phyloP scores from a whole-genome alignment of 2,888 invertebrate species.

The Hypsopygia costalis region DNA sequence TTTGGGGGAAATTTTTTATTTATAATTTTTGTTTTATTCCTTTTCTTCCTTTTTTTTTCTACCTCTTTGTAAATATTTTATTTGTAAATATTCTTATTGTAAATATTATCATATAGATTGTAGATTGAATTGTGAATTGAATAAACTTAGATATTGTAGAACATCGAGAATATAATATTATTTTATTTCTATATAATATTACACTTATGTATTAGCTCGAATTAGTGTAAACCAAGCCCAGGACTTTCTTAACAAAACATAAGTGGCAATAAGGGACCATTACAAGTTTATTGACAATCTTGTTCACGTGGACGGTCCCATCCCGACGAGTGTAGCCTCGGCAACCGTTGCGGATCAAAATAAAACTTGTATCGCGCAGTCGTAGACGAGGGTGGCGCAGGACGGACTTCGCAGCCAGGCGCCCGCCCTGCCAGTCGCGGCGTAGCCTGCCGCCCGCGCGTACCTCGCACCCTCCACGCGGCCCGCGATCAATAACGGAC shows the following conservation, averaged over 20 bases:
- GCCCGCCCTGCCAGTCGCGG: slow-evolving; percentile 66
- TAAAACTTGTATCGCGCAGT: slow-evolving; percentile 54
- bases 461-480: slow-evolving; percentile 43
- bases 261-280: slow-evolving; percentile 1
- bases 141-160: too few species aligned
- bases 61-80: too few species aligned
- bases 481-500: slow-evolving; percentile 56
- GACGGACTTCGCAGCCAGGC: slow-evolving; percentile 31
- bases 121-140: too few species aligned
- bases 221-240: too few species aligned
- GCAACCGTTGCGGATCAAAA: slow-evolving; percentile 50
- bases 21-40: too few species aligned
- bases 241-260: not conserved
- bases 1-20: too few species aligned
- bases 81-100: too few species aligned
- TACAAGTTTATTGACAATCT: slow-evolving; percentile 37
- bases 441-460: slow-evolving; percentile 71
- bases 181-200: too few species aligned
- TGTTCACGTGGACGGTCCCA: slow-evolving; percentile 43
- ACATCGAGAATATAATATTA: too few species aligned
- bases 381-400: slow-evolving; percentile 37
- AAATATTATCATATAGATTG: too few species aligned
- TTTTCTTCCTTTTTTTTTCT: too few species aligned
- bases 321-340: slow-evolving; percentile 39
- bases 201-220: too few species aligned